phyloP scores from a whole-genome alignment of 2,113 vertebrate genomes.

The Entomyzon cyanotis region DNA sequence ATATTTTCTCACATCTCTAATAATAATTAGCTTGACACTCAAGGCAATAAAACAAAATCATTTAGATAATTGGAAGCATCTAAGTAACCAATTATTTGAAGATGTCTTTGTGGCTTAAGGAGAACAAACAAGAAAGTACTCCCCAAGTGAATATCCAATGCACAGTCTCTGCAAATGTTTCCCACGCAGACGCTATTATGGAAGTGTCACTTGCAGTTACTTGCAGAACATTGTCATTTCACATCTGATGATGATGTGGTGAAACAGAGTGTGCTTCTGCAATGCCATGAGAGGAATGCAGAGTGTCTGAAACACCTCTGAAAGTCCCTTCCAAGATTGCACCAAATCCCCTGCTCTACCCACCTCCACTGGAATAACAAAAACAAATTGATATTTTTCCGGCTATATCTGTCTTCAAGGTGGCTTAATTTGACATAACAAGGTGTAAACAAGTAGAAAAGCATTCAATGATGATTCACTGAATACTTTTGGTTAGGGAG shows the following conservation, averaged over 20 bases:
- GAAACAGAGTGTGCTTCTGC: background rate
- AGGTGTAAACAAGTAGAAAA: background rate
- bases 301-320: background rate
- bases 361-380: background rate
- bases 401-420: background rate
- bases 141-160: background rate
- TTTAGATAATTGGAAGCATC: slow-evolving; percentile 32
- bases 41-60: slow-evolving; percentile 50
- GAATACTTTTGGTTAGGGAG: background rate
- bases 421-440: background rate
- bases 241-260: background rate
- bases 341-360: background rate
- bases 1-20: slow-evolving; percentile 48
- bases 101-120: background rate
- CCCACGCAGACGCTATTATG: background rate
- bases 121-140: slow-evolving; percentile 12
- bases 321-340: background rate
- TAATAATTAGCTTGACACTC: slow-evolving; percentile 46
- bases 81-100: slow-evolving; percentile 43
- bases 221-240: background rate
- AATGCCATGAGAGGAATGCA: background rate
- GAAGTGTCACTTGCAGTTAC: background rate
- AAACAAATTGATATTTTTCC: background rate
- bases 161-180: slow-evolving; percentile 14
- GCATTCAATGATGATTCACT: background rate